Base-by-base conservation (phyloP, 2,888 invertebrate species). In the Thyatira batis region DNA sequence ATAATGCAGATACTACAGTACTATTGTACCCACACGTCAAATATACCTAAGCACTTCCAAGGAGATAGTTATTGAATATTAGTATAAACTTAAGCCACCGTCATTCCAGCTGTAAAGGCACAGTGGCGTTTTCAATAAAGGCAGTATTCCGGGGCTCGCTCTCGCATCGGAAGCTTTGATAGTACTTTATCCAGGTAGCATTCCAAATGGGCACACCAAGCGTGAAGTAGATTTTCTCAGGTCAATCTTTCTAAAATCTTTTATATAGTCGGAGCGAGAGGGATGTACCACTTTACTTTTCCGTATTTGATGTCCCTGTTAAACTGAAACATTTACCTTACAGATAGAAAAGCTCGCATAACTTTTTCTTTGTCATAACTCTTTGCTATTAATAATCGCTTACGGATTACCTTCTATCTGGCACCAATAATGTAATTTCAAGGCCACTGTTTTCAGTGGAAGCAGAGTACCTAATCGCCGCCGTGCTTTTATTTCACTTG, bases 401-500 rank as follows among this genome's bases (percentile, higher is more conserved):
- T 2, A 28, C 28, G 1, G 28, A 28, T n/a, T n/a, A n/a, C n/a
- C n/a, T n/a, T n/a, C 23, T 23, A 23, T 23, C 23, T 23, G 23
- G 23, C 23, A 23, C 23, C 23, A 6, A 23, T 23, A 23, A 4
- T 23, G 3, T 23, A 4, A 50, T 23, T 4, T 4, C 23, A 49
- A 50, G 13, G 43, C 25, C 28, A 28, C 30, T 59, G 59, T 64
- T 65, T 45, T 61, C 64, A 57, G 54, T 50, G 55, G 52, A 51
- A 58, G 61, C 68, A 43, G 55, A 63, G 69, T 71, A n/a, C n/a
- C n/a, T n/a, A 76, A 72, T 71, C 68, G 69, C 62, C 56, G 65
- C 54, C 55, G 64, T 64, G 69, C 74, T 74, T 80, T 80, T 76
- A 77, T 80, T 77, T 76, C 78, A 73, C 71, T 74, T 67, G 65